Evolutionary conservation across 2,113 vertebrate species (phyloP).

Genomic region (Misgurnus anguillicaudatus): DNA sequence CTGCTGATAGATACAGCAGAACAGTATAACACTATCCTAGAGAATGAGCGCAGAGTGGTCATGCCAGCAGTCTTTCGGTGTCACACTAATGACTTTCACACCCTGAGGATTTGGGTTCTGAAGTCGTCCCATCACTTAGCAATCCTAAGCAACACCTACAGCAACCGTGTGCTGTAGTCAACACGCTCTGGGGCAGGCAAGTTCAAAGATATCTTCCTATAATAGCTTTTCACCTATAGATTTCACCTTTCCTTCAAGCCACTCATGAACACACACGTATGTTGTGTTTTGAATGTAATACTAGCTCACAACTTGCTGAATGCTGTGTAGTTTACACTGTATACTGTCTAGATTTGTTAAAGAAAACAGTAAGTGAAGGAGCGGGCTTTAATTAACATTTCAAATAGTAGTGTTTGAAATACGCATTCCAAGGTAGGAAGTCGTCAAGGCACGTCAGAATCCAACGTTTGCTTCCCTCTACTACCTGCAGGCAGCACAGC

Average conservation of each 20-base stretch:
- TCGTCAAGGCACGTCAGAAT: no score
- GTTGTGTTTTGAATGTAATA: not conserved
- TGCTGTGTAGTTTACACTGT: not conserved
- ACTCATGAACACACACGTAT: not conserved
- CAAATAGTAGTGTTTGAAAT: no score
- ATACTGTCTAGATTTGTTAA: not conserved
- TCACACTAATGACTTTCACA: conserved; percentile 66
- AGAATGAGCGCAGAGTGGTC: conserved; percentile 68
- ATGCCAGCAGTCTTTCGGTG: conserved; percentile 75
- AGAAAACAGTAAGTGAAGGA: not conserved
- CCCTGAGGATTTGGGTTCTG: conserved; percentile 69
- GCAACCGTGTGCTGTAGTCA: conserved; percentile 40
- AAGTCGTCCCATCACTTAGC: conserved; percentile 68
- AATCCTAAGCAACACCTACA: conserved; percentile 62
- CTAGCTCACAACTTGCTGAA: not conserved
- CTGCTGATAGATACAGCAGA: conserved; percentile 69
- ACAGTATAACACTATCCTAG: conserved; percentile 60
- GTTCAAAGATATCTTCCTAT: conserved; percentile 33
- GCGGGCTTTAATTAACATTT: no score
- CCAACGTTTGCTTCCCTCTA: no score
- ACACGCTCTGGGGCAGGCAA: conserved; percentile 50
- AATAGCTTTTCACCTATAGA: conserved; percentile 7
- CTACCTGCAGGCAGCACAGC: no score
- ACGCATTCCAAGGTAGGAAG: no score
- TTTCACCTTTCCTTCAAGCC: not conserved